Evolutionary conservation across 2,797 vertebrate species (phyloP).

Genomic region (Pagetopsis macropterus): DNA sequence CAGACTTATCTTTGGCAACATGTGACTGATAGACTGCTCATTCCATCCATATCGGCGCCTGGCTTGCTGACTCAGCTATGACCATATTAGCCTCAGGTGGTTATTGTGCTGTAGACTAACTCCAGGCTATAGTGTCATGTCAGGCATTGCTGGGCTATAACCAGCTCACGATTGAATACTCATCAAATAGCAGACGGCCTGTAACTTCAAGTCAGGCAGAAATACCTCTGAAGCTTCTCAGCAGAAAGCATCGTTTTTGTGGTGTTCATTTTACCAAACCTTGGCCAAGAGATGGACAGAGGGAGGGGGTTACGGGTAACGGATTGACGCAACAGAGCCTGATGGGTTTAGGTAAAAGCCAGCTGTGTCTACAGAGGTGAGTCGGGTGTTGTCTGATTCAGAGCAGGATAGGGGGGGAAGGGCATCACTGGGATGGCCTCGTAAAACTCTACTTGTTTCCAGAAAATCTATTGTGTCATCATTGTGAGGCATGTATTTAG

Average conservation of each 20-base stretch:
- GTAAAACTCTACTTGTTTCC: slow-evolving; percentile 64
- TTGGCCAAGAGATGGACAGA: not conserved
- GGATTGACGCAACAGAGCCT: slow-evolving; percentile 40
- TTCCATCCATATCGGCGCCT: not conserved
- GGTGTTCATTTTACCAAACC: slow-evolving; percentile 24
- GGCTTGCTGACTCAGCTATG: slow-evolving; percentile 66
- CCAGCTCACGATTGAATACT: not conserved
- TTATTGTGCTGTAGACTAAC: slow-evolving; percentile 6
- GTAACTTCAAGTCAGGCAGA: not conserved
- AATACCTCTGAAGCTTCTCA: not conserved
- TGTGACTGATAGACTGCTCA: slow-evolving; percentile 65
- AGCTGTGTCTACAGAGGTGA: slow-evolving; percentile 76
- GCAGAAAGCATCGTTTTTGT: not conserved
- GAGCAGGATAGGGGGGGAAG: slow-evolving; percentile 24
- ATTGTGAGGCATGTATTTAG: slow-evolving; percentile 54
- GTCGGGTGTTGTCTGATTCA: slow-evolving; percentile 74
- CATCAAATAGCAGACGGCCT: not conserved
- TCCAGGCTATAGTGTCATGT: slow-evolving; percentile 12
- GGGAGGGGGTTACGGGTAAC: slow-evolving; percentile 1
- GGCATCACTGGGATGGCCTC: slow-evolving; percentile 34
- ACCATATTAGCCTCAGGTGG: slow-evolving; percentile 30
- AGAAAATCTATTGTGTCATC: slow-evolving; percentile 78
- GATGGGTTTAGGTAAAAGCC: slow-evolving; percentile 64
- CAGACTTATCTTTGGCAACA: slow-evolving; percentile 36
- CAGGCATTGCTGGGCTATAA: slow-evolving; percentile 8